phyloP scores from a whole-genome alignment of 2,888 invertebrate species.

The Didymodactylos carnosus region DNA sequence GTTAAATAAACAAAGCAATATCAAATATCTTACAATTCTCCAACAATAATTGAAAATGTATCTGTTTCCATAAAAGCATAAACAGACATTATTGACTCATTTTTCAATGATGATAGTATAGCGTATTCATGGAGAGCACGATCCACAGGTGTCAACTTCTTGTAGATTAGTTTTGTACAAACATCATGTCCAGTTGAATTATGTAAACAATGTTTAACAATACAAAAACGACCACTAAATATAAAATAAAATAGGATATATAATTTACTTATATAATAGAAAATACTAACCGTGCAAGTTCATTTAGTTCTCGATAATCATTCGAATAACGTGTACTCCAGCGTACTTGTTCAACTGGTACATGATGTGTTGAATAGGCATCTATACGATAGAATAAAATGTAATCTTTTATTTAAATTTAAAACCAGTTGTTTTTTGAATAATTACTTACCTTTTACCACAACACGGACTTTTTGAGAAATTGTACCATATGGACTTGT shows the following conservation, averaged over 20 bases:
- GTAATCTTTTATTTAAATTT: too few relatives aligned
- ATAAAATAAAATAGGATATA: not conserved
- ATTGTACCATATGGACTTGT: not conserved
- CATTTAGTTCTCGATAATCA: not conserved
- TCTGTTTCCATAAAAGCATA: not conserved
- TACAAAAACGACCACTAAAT: not conserved
- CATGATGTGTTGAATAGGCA: not conserved
- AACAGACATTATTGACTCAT: not conserved
- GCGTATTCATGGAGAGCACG: not conserved
- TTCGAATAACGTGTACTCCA: not conserved
- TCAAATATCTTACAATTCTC: not conserved
- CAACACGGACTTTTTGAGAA: not conserved
- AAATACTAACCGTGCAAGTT: not conserved
- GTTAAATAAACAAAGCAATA: too few relatives aligned
- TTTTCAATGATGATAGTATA: not conserved
- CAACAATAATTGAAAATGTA: not conserved
- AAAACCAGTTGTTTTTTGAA: too few relatives aligned
- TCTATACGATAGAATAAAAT: too few relatives aligned
- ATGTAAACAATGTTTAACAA: not conserved
- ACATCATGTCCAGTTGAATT: not conserved
- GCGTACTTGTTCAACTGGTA: not conserved
- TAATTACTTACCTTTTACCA: not conserved
- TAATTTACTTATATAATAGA: not conserved
- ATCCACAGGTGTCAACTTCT: not conserved
- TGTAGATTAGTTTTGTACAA: not conserved